These are phyloP conservation scores for Parnassius glacialis DNA, from an alignment of 2,888 invertebrate genomes.

Conservation along the genomic window DNA sequence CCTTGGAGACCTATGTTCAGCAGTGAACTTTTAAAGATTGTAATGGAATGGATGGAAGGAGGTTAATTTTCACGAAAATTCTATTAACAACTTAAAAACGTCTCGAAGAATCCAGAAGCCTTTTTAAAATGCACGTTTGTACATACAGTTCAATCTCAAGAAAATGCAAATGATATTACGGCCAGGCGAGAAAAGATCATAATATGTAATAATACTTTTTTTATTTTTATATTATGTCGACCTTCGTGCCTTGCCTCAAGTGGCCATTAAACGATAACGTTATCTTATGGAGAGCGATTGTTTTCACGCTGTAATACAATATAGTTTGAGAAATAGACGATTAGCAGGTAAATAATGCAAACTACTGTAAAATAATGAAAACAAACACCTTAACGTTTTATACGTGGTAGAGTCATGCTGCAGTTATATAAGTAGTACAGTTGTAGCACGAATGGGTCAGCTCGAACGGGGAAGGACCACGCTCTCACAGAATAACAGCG, in stretches of 20 bases:
- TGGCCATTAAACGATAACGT: constrained; percentile 68
- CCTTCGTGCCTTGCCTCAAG: constrained; percentile 49
- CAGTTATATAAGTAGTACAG: too few species aligned
- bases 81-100: neutral
- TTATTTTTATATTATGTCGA: constrained; percentile 48
- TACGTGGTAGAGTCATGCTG: too few species aligned
- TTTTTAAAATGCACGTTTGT: constrained; percentile 22
- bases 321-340: constrained; percentile 25
- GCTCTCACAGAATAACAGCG: too few species aligned
- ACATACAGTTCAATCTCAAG: constrained; percentile 31
- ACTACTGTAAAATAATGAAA: neutral
- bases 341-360: constrained; percentile 13
- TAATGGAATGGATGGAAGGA: too few species aligned
- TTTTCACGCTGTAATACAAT: constrained; percentile 53
- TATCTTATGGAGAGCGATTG: constrained; percentile 60
- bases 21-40: too few species aligned
- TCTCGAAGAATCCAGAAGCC: constrained; percentile 1
- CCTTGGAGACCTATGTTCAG: too few species aligned
- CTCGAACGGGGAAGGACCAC: too few species aligned
- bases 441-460: too few species aligned
- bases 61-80: too few species aligned
- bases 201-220: constrained; percentile 47
- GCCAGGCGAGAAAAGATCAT: constrained; percentile 55
- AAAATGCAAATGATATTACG: constrained; percentile 65
- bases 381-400: too few species aligned